A percentile compares a stretch with the other conserved stretches of the same genome.
Conservation (phyloP, 2,888 invertebrate species). For the Rosalia funebris region DNA sequence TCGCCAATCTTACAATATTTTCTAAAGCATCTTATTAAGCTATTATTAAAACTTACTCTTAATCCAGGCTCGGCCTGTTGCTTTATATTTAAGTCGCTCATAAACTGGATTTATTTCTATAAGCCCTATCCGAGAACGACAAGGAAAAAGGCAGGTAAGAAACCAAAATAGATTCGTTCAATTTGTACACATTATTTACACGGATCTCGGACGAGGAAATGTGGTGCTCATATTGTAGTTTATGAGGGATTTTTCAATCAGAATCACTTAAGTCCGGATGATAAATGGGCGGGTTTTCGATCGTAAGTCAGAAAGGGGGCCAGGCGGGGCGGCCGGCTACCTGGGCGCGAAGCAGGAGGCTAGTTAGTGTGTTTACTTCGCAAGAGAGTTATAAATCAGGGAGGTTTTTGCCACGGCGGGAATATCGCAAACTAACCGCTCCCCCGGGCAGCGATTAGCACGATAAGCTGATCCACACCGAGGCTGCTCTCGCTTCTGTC, state of each 20-base stretch:
- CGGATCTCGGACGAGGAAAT: constrained; percentile 30
- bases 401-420: constrained; percentile 51
- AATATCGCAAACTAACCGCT: constrained; percentile 57
- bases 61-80: no score
- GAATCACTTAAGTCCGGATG: constrained; percentile 50
- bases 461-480: constrained; percentile 55
- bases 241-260: constrained; percentile 51
- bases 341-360: constrained; percentile 41
- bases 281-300: constrained; percentile 45
- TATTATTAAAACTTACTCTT: no score
- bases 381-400: constrained; percentile 56
- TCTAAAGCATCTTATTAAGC: no score
- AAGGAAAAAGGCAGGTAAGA: no score
- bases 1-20: no score
- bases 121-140: no score
- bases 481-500: constrained; percentile 31
- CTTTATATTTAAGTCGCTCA: no score
- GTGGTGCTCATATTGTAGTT: constrained; percentile 40
- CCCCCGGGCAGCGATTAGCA: constrained; percentile 57
- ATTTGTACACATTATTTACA: constrained; percentile 25
- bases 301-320: constrained; percentile 45
- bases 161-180: no score
- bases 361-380: constrained; percentile 55
- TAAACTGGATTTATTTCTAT: no score
- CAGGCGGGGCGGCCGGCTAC: constrained; percentile 38